Evolutionary conservation across 1,140 invertebrate species (phyloP), one percentile per base, ranked within the genome.

Genomic region (Coboldia fuscipes): DNA sequence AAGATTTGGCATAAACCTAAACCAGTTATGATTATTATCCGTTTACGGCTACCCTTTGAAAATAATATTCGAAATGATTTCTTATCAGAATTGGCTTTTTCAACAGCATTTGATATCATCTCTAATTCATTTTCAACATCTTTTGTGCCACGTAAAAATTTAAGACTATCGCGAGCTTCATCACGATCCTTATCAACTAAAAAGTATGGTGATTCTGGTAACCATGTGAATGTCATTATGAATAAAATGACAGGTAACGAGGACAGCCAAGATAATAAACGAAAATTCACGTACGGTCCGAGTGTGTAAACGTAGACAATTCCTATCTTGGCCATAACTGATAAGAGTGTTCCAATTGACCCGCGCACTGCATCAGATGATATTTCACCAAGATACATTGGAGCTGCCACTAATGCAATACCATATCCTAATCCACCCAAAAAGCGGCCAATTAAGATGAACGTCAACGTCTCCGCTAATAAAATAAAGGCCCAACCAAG

Each of bases 141-240:
- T 5, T 45, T 44, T 24, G 57, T 60, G 2, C 70, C 69, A 27
- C 70, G 60, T 4, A 80, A 63, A 40, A 63, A 66, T 14, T 61
- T 57, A 13, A 84, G 47, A 0, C 70, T 65, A 31, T 53, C 54
- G 20, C 60, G 58, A 0, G 80, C 79, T 38, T 72, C 63, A 10
- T 58, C 55, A 17, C 60, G 48, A 2, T 67, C 63, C 14, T 64
- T 65, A 32, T 62, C 64, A 0, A 68, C 56, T 19, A 70, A 58
- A 42, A 69, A 84, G 40, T 81, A 70, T 0, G 82, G 79, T 8
- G 79, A 79, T 54, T 86, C 81, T 0, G 80, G 78, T 60, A 82
- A 70, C 42, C 65, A 70, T 24, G 58, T 57, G 47, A 79, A 74
- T 2, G 63, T 65, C 0, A 72, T 37, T 9, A 74, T 58, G 38